Conservation (phyloP, 2,797 vertebrate genomes). For the Microtus agrestis region DNA sequence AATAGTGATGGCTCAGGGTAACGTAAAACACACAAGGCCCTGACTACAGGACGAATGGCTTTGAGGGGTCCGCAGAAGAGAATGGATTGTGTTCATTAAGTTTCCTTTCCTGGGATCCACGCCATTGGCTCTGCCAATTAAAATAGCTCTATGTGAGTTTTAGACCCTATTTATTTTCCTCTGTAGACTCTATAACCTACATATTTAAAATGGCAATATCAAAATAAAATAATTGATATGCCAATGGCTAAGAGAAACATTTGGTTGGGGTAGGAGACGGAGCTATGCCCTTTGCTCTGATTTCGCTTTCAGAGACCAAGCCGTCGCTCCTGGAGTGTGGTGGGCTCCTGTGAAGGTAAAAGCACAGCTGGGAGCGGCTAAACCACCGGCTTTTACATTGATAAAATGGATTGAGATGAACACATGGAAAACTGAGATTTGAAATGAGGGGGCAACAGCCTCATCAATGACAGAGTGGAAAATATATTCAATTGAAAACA, state of each 20-base stretch:
- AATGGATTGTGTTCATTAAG: constrained; percentile 84
- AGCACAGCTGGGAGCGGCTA: constrained; percentile 36
- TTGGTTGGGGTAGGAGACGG: background rate
- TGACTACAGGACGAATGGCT: constrained; percentile 77
- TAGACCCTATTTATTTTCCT: constrained; percentile 74
- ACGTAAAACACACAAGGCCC: constrained; percentile 77
- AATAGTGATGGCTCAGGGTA: constrained; percentile 41
- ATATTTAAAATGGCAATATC: constrained; percentile 67
- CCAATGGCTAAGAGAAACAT: background rate
- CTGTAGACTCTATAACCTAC: constrained; percentile 77
- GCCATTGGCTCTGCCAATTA: constrained; percentile 85
- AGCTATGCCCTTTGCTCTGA: background rate
- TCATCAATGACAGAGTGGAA: constrained; percentile 16
- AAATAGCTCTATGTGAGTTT: constrained; percentile 73
- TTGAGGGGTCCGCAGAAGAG: constrained; percentile 74
- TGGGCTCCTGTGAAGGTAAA: background rate
- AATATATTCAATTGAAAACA: constrained; percentile 46
- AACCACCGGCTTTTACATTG: constrained; percentile 59
- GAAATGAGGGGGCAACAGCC: background rate
- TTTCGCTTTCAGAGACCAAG: constrained; percentile 12
- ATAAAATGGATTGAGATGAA: constrained; percentile 47
- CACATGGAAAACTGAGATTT: background rate
- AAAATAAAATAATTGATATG: background rate
- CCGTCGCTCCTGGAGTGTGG: background rate
- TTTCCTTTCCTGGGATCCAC: constrained; percentile 75